These are phyloP conservation scores for Pedionomus torquatus DNA, from an alignment of 2,113 vertebrate genomes.

Conservation along the genomic window DNA sequence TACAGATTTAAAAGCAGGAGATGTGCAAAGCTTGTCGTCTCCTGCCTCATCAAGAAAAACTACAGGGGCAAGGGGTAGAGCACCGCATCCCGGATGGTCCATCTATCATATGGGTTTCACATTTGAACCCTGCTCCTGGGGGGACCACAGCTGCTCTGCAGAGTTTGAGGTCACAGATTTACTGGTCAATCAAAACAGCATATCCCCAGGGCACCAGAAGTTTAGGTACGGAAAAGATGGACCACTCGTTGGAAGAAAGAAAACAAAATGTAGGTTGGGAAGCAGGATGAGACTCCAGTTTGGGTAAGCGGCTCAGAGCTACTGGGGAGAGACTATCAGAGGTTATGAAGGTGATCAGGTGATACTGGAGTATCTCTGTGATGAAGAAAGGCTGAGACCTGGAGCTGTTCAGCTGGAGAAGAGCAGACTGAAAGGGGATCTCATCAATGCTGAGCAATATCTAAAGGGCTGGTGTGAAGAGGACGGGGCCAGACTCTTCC, in stretches of 20 bases:
- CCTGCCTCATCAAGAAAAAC: not conserved
- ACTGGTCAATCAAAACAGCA: not conserved
- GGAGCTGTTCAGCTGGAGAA: not conserved
- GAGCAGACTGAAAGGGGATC: not conserved
- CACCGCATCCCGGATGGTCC: not conserved
- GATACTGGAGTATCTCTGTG: not conserved
- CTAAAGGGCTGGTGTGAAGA: not conserved
- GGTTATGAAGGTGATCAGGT: not conserved
- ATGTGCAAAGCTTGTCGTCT: not conserved
- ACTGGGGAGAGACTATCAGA: not conserved
- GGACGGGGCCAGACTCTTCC: not conserved
- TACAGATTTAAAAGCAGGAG: not conserved
- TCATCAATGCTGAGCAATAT: not conserved
- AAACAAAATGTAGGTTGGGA: not conserved
- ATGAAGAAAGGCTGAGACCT: not conserved
- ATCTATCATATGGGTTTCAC: fast-evolving
- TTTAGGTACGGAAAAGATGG: not conserved
- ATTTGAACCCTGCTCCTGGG: not conserved
- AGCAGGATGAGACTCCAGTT: not conserved
- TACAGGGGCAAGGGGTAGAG: not conserved
- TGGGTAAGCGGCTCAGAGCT: not conserved
- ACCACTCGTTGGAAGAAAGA: not conserved
- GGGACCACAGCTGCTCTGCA: not conserved
- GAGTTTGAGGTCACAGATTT: not conserved
- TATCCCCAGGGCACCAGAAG: not conserved